A percentile compares a stretch with the other conserved stretches of the same genome.
phyloP scores from a whole-genome alignment of 2,797 vertebrate species.

The Echiichthys vipera region DNA sequence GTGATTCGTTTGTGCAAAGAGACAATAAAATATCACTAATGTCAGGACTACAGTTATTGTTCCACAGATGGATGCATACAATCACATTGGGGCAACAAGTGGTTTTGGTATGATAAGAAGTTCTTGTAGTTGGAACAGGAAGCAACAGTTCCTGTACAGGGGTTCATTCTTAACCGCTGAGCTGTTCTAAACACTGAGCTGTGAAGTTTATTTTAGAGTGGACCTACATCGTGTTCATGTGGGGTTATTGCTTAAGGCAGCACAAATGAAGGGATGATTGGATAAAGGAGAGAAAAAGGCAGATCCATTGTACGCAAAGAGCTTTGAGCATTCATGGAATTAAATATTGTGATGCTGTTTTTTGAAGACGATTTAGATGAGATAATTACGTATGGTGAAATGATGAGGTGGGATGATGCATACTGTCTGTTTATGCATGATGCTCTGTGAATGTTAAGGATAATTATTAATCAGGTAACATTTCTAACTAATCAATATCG shows the following conservation, averaged over 20 bases:
- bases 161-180: conserved; percentile 5
- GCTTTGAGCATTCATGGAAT: background rate
- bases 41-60: background rate
- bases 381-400: background rate
- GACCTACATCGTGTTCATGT: background rate
- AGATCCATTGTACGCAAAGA: background rate
- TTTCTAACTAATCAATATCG: too few species aligned
- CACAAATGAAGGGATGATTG: background rate
- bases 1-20: background rate
- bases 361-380: background rate
- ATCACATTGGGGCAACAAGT: background rate
- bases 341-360: background rate
- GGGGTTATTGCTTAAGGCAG: background rate
- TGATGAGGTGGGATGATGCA: background rate
- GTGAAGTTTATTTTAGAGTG: background rate
- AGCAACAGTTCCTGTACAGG: conserved; percentile 7
- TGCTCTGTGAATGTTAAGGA: conserved; percentile 9
- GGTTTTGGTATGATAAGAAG: conserved; percentile 39
- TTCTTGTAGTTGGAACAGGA: conserved; percentile 57
- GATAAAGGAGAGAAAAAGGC: background rate
- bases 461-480: too few species aligned
- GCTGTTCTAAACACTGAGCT: too few species aligned
- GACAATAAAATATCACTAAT: background rate
- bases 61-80: background rate
- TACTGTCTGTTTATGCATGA: background rate